Evolutionary conservation across 2,888 invertebrate genomes (phyloP).

Genomic region (Cantharis rufa): DNA sequence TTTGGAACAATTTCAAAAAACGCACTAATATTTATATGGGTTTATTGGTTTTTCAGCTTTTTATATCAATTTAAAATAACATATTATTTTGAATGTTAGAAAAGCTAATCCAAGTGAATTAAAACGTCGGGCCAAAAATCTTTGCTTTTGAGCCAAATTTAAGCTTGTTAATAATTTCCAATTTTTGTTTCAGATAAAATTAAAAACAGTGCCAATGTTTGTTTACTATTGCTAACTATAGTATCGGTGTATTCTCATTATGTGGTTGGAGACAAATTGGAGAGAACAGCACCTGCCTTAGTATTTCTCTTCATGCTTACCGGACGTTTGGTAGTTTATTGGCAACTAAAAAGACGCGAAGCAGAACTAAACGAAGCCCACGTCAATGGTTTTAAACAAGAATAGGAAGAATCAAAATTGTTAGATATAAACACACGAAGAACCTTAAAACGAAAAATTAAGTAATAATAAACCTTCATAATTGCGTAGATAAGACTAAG

Average conservation of each 20-base stretch:
- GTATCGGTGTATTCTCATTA: constrained; percentile 92
- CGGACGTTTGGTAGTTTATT: constrained; percentile 84
- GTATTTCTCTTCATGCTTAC: constrained; percentile 92
- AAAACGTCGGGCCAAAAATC: no score
- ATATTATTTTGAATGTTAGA: not conserved
- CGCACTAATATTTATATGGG: not conserved
- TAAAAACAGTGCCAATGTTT: constrained; percentile 87
- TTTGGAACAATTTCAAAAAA: not conserved
- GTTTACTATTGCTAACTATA: constrained; percentile 81
- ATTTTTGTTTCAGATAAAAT: constrained; percentile 74
- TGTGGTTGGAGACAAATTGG: constrained; percentile 90
- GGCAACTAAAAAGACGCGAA: constrained; percentile 62
- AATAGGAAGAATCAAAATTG: constrained; percentile 40
- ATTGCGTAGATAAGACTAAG: constrained; percentile 3
- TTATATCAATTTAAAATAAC: not conserved
- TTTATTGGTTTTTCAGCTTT: not conserved
- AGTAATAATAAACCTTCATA: not conserved
- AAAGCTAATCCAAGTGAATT: no score
- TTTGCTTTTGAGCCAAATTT: no score
- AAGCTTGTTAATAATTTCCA: not conserved
- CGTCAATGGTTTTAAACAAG: constrained; percentile 52
- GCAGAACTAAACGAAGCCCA: constrained; percentile 46
- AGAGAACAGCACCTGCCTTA: constrained; percentile 85
- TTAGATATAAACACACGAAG: not conserved
- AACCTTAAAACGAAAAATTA: not conserved